Conservation (phyloP, 2,797 vertebrate genomes). For the Poecilia wingei region DNA sequence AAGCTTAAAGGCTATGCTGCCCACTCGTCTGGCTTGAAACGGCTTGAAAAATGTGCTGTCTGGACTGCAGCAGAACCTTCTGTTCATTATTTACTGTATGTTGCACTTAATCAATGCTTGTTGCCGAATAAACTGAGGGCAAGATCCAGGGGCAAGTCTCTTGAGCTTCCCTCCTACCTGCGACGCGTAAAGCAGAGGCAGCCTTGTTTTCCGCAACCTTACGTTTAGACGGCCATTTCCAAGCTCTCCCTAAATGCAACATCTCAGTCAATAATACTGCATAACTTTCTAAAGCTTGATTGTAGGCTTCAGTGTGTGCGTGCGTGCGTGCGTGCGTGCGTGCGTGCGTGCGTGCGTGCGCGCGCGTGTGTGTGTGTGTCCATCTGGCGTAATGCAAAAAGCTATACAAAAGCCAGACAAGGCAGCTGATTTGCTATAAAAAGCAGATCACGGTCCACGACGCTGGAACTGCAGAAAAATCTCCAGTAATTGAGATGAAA, state of each 20-base stretch:
- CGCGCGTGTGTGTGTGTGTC: constrained; percentile 33
- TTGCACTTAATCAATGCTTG: constrained; percentile 23
- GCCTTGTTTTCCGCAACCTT: constrained; percentile 22
- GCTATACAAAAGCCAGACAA: constrained; percentile 53
- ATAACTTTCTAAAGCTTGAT: constrained; percentile 34
- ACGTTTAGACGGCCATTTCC: constrained; percentile 18
- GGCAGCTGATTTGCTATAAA: constrained; percentile 64
- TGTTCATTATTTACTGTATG: constrained; percentile 26
- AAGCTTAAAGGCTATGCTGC: constrained; percentile 19
- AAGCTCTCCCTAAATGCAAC: constrained; percentile 33
- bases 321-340: background rate
- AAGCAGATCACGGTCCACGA: constrained; percentile 41
- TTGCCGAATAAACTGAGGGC: constrained; percentile 24
- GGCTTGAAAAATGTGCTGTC: constrained; percentile 5
- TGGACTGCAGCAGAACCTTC: constrained; percentile 12
- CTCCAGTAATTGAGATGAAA: constrained; percentile 57
- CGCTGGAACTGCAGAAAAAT: constrained; percentile 53
- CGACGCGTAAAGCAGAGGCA: constrained; percentile 21
- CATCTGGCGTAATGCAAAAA: constrained; percentile 55
- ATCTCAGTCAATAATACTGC: constrained; percentile 49
- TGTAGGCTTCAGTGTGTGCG: constrained; percentile 14
- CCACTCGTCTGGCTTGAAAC: constrained; percentile 36
- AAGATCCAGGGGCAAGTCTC: constrained; percentile 19
- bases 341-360: background rate
- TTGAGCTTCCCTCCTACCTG: constrained; percentile 6